A percentile compares a stretch with the other conserved stretches of the same genome.
These are phyloP conservation scores for Enteromius thamalakanensis DNA, from an alignment of 2,797 vertebrate species.

Conservation along the genomic window DNA sequence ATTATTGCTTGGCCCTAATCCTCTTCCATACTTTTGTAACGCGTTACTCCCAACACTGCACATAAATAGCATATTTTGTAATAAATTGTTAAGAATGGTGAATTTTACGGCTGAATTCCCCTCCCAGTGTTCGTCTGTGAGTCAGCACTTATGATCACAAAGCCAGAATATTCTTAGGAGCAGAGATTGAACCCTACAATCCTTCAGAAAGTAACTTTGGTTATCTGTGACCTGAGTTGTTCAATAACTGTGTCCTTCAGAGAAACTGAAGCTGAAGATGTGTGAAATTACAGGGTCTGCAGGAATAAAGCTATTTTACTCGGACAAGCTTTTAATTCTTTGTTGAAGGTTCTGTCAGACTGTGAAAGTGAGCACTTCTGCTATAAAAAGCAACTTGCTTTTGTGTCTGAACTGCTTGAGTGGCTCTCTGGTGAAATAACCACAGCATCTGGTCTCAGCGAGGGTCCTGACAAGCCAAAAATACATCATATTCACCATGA, in stretches of 20 bases:
- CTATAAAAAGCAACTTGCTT: conserved; percentile 45
- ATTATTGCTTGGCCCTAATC: too few relatives aligned
- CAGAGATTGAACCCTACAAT: neutral
- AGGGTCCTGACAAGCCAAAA: conserved; percentile 40
- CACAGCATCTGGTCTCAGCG: conserved; percentile 22
- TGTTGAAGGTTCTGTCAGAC: conserved; percentile 30
- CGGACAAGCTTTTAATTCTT: conserved; percentile 28
- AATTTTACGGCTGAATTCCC: neutral
- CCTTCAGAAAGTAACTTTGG: conserved; percentile 8
- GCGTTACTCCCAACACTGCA: neutral
- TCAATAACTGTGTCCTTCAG: neutral
- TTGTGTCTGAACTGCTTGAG: conserved; percentile 37
- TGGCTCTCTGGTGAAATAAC: conserved; percentile 28
- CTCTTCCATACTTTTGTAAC: too few relatives aligned
- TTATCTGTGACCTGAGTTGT: neutral
- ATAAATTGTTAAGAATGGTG: neutral
- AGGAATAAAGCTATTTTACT: conserved; percentile 39
- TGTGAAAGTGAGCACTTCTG: conserved; percentile 17
- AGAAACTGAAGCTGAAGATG: neutral
- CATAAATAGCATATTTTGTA: neutral
- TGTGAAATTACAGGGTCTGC: conserved; percentile 3
- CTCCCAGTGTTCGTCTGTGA: neutral
- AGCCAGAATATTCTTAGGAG: neutral
- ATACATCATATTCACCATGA: conserved; percentile 54
- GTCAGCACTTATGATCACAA: neutral